Evolutionary conservation across 2,888 invertebrate genomes (phyloP), one percentile per base, ranked within the genome.

Genomic region (Cinara cedri): DNA sequence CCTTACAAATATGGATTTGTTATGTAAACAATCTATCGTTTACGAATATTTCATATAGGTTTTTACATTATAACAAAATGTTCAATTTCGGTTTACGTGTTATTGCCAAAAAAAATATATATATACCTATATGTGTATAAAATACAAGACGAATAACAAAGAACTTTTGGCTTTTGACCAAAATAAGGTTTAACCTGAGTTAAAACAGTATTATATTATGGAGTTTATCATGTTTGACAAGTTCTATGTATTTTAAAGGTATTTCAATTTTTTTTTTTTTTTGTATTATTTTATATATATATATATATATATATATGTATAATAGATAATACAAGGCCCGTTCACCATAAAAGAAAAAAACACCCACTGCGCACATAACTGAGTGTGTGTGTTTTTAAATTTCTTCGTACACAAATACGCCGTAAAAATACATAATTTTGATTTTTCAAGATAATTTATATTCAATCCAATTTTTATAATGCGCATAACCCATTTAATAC

Each of bases 171-270:
- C 46, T 26, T 14, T 19, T 13, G 26, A 14, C 62, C 72, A 62
- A 72, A 72, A 34, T 6, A 34, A 19, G 26, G 13, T 60, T 19
- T 62, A 62, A 72, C 62, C 34, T n/a, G 34, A 49, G 55, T 49
- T 14, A 72, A 72, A 49, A 62, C 19, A 34, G 26, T 26, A 49
- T 1, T 62, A 49, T 51, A 62, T 1, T 62, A 49, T 51, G 49
- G 26, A 21, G 26, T 72, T 62, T 62, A 51, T 62, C 72, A 72
- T 62, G n/a, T 72, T 72, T 72, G 72, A 72, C 72, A 62, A 49
- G 60, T 62, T 34, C 49, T 19, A 11, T 72, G 26, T 51, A 72
- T 72, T 34, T n/a, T 60, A n/a, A 54, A 70, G 34, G 34, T 70
- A 54, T 70, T 70, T 42, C 34, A 72, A 62, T 62, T 26, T 72